Percentiles rank a stretch among this genome's conserved stretches.
phyloP scores from a whole-genome alignment of 2,888 invertebrate genomes.

The Iphiclides podalirius region DNA sequence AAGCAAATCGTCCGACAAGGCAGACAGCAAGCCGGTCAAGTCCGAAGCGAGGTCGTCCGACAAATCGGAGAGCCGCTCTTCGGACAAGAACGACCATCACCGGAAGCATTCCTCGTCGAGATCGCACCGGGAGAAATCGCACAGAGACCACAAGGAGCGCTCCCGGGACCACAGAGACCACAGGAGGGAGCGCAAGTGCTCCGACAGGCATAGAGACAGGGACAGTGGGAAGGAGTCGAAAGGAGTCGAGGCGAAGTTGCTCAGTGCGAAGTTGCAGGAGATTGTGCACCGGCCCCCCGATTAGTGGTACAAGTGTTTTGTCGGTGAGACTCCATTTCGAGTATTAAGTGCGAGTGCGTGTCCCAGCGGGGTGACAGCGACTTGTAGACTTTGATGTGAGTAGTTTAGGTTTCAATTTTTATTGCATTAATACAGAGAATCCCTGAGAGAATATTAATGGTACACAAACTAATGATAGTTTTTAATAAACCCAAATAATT shows the following conservation, averaged over 20 bases:
- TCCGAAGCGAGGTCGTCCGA: conserved; percentile 25
- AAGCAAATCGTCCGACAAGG: conserved; percentile 27
- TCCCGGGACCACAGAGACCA: conserved; percentile 48
- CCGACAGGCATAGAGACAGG: conserved; percentile 43
- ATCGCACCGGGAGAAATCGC: conserved; percentile 47
- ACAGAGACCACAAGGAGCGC: conserved; percentile 47
- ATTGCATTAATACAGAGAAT: neutral
- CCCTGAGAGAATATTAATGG: neutral
- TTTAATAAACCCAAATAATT: neutral
- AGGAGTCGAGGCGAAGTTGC: conserved; percentile 31
- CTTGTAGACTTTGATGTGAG: conserved; percentile 16
- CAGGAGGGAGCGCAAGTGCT: conserved; percentile 51
- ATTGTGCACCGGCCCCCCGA: conserved; percentile 61
- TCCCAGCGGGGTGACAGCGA: neutral
- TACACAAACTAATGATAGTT: neutral
- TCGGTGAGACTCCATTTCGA: conserved; percentile 2
- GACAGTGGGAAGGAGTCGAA: conserved; percentile 29
- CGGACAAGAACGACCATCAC: conserved; percentile 45
- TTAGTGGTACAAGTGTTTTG: conserved; percentile 36
- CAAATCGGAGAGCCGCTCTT: neutral
- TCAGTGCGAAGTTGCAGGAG: conserved; percentile 49
- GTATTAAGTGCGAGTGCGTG: conserved; percentile 6
- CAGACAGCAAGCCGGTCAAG: neutral
- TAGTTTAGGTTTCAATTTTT: neutral
- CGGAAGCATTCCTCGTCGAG: conserved; percentile 60